Conservation (phyloP, 2,113 vertebrate species). For the Crotophaga sulcirostris region DNA sequence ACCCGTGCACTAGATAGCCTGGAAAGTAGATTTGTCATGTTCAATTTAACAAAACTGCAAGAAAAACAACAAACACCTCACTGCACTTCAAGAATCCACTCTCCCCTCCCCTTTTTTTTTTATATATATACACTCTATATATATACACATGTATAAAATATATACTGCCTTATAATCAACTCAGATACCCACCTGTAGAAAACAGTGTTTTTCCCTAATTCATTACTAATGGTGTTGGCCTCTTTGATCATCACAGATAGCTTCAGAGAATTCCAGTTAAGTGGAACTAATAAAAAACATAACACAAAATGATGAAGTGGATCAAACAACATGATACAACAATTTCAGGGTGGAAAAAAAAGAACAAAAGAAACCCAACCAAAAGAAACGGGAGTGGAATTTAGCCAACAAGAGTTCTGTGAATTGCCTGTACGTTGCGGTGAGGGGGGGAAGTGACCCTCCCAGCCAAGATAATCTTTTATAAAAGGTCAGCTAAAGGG, state of each 20-base stretch:
- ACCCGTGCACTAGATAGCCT: too few species aligned
- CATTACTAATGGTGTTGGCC: constrained; percentile 88
- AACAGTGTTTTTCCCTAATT: constrained; percentile 81
- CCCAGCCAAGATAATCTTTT: background rate
- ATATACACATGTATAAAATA: background rate
- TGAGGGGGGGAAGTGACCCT: background rate
- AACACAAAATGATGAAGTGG: background rate
- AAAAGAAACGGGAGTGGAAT: background rate
- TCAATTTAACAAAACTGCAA: background rate
- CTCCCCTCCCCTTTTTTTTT: too few species aligned
- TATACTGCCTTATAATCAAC: background rate
- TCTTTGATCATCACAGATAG: constrained; percentile 94
- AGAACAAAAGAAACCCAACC: background rate
- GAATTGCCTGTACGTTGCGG: background rate
- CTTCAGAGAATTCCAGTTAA: constrained; percentile 91
- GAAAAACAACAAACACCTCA: background rate
- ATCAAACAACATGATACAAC: background rate
- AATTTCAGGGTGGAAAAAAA: background rate
- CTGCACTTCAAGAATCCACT: background rate
- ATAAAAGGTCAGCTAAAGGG: background rate
- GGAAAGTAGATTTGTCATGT: background rate
- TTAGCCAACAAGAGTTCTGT: background rate
- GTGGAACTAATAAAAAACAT: constrained; percentile 68
- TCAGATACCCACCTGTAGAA: constrained; percentile 85
- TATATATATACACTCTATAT: too few species aligned